phyloP scores from a whole-genome alignment of 2,113 vertebrate species.

The Proterorhinus semilunaris region DNA sequence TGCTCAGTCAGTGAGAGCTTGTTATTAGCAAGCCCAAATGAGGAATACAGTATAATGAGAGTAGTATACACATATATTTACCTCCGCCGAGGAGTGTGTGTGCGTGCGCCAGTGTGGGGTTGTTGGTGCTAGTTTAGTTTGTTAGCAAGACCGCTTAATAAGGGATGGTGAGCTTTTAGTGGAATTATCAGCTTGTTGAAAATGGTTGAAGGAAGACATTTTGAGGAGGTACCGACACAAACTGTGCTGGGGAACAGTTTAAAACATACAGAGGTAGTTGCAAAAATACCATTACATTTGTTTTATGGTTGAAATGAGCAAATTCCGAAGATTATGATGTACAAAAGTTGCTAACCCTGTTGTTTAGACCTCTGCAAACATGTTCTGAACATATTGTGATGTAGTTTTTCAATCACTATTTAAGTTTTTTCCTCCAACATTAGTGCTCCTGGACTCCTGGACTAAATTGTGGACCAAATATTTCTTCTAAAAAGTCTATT shows the following conservation, averaged over 20 bases:
- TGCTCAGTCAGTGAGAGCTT: slow-evolving; percentile 23
- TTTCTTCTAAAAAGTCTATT: too few species aligned
- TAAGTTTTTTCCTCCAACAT: too few species aligned
- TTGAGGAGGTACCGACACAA: not conserved
- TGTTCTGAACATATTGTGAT: too few species aligned
- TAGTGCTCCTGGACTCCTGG: too few species aligned
- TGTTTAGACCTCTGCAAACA: too few species aligned
- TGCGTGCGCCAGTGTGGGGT: not conserved
- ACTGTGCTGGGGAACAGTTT: not conserved
- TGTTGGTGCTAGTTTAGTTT: slow-evolving; percentile 1
- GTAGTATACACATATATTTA: slow-evolving; percentile 30
- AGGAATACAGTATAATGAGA: slow-evolving; percentile 24
- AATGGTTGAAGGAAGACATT: not conserved
- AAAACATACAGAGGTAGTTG: too few species aligned
- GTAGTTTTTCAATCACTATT: too few species aligned
- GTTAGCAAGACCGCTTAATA: slow-evolving; percentile 20
- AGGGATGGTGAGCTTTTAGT: slow-evolving; percentile 23
- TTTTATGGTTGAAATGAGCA: too few species aligned
- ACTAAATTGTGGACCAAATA: too few species aligned
- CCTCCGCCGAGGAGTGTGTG: not conserved
- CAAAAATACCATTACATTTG: too few species aligned
- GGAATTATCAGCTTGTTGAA: not conserved
- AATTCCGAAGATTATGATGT: too few species aligned
- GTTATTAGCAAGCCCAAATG: slow-evolving; percentile 27
- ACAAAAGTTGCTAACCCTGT: too few species aligned